Percentiles rank a stretch among this genome's conserved stretches.
phyloP scores from a whole-genome alignment of 2,888 invertebrate species.

The Orchesella flavescens region DNA sequence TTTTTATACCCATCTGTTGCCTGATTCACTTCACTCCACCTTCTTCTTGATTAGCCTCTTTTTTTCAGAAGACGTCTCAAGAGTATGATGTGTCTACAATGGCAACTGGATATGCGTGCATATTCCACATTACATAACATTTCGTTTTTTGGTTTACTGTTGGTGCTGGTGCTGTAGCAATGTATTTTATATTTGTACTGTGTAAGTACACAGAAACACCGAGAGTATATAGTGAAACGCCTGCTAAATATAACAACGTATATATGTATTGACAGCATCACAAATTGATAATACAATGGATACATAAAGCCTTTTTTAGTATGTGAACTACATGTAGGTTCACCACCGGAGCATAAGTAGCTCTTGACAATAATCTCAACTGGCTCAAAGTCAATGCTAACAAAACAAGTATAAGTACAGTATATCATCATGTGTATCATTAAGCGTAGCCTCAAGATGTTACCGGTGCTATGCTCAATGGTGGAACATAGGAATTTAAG shows the following conservation, averaged over 20 bases:
- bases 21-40: slow-evolving; percentile 71
- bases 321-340: slow-evolving; percentile 32
- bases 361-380: slow-evolving; percentile 4
- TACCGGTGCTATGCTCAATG: slow-evolving; percentile 49
- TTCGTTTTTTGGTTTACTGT: background rate
- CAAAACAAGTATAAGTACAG: slow-evolving; percentile 11
- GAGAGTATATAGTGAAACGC: background rate
- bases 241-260: background rate
- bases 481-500: slow-evolving; percentile 65
- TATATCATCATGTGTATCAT: slow-evolving; percentile 6
- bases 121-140: background rate
- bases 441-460: slow-evolving; percentile 38
- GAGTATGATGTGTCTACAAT: background rate
- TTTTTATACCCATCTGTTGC: slow-evolving; percentile 61
- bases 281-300: slow-evolving; percentile 5
- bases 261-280: slow-evolving; percentile 7
- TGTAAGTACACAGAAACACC: background rate
- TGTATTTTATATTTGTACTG: background rate
- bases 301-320: background rate
- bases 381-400: background rate
- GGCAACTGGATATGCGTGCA: background rate
- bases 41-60: slow-evolving; percentile 54
- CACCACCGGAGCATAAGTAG: slow-evolving; percentile 9
- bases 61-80: background rate
- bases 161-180: background rate